Percentiles rank a stretch among this genome's conserved stretches.
phyloP scores from a whole-genome alignment of 2,797 vertebrate species.

The Sebastolobus altivelis region DNA sequence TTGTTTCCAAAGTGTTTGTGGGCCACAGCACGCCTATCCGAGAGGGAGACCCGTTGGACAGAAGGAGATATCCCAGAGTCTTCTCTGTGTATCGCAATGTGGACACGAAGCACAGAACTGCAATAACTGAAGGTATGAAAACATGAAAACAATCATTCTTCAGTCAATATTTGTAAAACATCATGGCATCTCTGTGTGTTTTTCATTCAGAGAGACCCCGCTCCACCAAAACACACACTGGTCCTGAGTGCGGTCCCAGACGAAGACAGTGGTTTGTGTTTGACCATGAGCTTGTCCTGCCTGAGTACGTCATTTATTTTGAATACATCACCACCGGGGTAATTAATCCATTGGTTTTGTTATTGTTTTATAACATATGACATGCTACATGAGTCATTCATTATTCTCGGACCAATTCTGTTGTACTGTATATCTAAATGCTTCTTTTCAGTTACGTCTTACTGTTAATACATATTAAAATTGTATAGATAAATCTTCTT shows the following conservation, averaged over 20 bases:
- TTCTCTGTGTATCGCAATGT: slow-evolving; percentile 85
- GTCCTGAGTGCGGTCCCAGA: slow-evolving; percentile 75
- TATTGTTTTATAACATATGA: neutral
- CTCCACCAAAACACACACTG: slow-evolving; percentile 55
- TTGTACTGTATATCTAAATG: neutral
- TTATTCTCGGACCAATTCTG: neutral
- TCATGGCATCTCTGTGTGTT: slow-evolving; percentile 20
- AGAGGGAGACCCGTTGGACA: slow-evolving; percentile 72
- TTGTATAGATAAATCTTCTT: neutral
- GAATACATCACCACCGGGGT: slow-evolving; percentile 87
- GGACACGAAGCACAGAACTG: slow-evolving; percentile 51
- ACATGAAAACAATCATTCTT: neutral
- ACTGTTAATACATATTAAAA: neutral
- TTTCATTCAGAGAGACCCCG: slow-evolving; percentile 65
- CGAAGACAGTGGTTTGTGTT: slow-evolving; percentile 89
- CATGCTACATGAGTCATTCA: neutral
- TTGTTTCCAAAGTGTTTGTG: slow-evolving; percentile 89
- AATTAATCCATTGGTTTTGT: slow-evolving; percentile 27
- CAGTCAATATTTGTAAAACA: neutral
- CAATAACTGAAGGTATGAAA: slow-evolving; percentile 58
- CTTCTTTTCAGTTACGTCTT: neutral
- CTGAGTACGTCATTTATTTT: slow-evolving; percentile 89
- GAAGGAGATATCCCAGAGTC: slow-evolving; percentile 76
- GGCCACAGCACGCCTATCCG: slow-evolving; percentile 80
- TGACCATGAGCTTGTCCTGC: slow-evolving; percentile 88